Evolutionary conservation across 1,140 invertebrate species (phyloP).

Genomic region (Drosophila bipectinata): DNA sequence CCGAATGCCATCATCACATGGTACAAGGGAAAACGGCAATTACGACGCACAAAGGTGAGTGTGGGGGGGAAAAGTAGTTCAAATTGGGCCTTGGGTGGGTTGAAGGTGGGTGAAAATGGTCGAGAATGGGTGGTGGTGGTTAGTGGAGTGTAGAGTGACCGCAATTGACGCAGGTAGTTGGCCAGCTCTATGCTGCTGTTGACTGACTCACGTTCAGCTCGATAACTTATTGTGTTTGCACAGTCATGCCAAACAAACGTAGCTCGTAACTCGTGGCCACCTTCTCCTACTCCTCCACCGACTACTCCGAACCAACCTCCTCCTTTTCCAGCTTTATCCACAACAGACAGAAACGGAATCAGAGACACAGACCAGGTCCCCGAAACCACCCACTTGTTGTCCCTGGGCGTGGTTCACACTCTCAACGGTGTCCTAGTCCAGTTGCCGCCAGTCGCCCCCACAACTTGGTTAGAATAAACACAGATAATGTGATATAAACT

Average conservation of each 20-base stretch:
- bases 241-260: slow-evolving; percentile 71
- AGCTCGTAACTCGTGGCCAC: slow-evolving; percentile 63
- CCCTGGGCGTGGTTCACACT: slow-evolving; percentile 73
- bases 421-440: slow-evolving; percentile 34
- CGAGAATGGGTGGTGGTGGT: neutral
- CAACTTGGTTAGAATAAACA: slow-evolving; percentile 73
- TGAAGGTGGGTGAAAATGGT: neutral
- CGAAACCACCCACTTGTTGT: slow-evolving; percentile 69
- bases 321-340: slow-evolving; percentile 1
- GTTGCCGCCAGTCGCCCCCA: slow-evolving; percentile 13
- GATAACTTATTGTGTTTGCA: slow-evolving; percentile 82
- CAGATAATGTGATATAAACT: slow-evolving; percentile 83
- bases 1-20: slow-evolving; percentile 94
- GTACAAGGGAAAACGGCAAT: slow-evolving; percentile 92
- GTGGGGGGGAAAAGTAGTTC: neutral
- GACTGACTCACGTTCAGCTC: slow-evolving; percentile 77
- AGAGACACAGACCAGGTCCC: slow-evolving; percentile 6
- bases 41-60: slow-evolving; percentile 90
- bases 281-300: slow-evolving; percentile 10
- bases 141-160: slow-evolving; percentile 50
- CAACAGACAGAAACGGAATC: slow-evolving; percentile 5
- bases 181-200: slow-evolving; percentile 48
- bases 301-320: neutral
- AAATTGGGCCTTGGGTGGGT: neutral
- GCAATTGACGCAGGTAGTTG: slow-evolving; percentile 66